Conservation (phyloP, 2,797 vertebrate genomes). For the Fistularia commersonii region DNA sequence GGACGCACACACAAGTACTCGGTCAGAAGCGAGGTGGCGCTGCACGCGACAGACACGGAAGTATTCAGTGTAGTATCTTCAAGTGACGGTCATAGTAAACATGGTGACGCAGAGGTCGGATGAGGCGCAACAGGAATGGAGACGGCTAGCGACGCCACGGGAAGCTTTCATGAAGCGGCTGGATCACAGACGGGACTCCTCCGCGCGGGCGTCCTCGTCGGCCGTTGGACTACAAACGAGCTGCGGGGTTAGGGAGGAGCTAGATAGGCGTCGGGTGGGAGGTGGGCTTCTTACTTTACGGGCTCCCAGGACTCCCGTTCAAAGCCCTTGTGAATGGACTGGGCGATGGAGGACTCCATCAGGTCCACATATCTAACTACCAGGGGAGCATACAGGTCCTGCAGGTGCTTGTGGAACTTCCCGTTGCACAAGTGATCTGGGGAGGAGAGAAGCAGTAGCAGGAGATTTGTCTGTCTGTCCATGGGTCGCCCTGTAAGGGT, state of each 20-base stretch:
- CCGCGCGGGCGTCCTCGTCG: slow-evolving; percentile 38
- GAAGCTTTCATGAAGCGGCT: too few species aligned
- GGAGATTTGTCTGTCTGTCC: background rate
- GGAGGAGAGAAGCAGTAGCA: slow-evolving; percentile 38
- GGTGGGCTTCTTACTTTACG: slow-evolving; percentile 99
- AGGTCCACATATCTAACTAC: slow-evolving; percentile 99
- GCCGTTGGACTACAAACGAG: slow-evolving; percentile 54
- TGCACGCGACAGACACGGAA: too few species aligned
- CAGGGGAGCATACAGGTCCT: slow-evolving; percentile 99
- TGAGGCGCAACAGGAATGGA: too few species aligned
- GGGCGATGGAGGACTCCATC: slow-evolving; percentile 99
- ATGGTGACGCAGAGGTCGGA: too few species aligned
- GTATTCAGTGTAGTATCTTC: too few species aligned
- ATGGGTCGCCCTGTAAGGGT: too few species aligned
- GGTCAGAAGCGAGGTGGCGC: too few species aligned
- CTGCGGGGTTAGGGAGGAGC: slow-evolving; percentile 45
- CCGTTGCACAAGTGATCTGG: slow-evolving; percentile 99
- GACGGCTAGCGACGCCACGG: too few species aligned
- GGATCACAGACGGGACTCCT: too few species aligned
- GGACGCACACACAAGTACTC: too few species aligned
- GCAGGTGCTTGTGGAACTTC: slow-evolving; percentile 99
- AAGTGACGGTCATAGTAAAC: too few species aligned
- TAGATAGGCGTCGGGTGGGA: too few species aligned
- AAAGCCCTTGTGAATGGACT: slow-evolving; percentile 99
- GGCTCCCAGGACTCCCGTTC: slow-evolving; percentile 99